phyloP scores from a whole-genome alignment of 2,888 invertebrate genomes.

The Lithophane socia region DNA sequence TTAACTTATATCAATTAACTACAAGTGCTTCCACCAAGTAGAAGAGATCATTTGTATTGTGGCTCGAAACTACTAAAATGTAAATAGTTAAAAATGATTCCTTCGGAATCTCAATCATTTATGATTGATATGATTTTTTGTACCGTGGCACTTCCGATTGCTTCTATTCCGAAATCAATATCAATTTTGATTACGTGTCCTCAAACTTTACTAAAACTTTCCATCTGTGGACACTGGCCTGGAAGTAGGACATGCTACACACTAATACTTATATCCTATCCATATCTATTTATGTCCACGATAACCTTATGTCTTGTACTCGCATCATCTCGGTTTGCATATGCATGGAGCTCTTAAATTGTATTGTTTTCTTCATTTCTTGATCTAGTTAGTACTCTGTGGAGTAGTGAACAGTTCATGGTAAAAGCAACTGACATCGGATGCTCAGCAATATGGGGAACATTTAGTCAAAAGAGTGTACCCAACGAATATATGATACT shows the following conservation, averaged over 20 bases:
- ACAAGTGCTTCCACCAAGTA: not conserved
- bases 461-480: not conserved
- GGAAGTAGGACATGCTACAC: conserved; percentile 45
- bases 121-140: not conserved
- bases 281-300: conserved; percentile 41
- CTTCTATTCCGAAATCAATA: not conserved
- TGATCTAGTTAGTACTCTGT: conserved; percentile 7
- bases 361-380: conserved; percentile 35
- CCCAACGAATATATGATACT: not conserved
- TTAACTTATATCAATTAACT: not conserved
- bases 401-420: not conserved
- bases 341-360: conserved; percentile 49
- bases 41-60: not conserved
- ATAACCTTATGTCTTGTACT: conserved; percentile 51
- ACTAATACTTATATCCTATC: conserved; percentile 38
- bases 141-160: not conserved
- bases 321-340: conserved; percentile 35
- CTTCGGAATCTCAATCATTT: not conserved
- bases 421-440: not conserved
- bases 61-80: too few species aligned
- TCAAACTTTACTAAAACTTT: conserved; percentile 38
- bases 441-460: not conserved
- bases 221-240: conserved; percentile 44
- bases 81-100: not conserved
- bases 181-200: not conserved